Evolutionary conservation across 2,888 invertebrate species (phyloP).

Genomic region (Parnassius apollo): DNA sequence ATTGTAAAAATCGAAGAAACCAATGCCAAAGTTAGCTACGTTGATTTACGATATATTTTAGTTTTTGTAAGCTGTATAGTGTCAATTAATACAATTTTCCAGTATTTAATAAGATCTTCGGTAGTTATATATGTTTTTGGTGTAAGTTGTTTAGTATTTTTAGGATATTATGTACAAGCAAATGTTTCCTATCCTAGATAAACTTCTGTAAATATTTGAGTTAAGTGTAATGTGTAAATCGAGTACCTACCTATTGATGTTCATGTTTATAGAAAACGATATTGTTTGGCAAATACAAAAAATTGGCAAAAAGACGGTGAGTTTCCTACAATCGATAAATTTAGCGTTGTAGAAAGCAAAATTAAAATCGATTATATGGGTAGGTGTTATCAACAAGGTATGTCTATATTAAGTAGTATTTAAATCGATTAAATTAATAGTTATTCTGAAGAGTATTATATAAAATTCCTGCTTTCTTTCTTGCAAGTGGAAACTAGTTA

Average conservation of each 20-base stretch:
- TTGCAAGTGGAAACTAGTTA: constrained; percentile 55
- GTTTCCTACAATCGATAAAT: constrained; percentile 77
- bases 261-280: constrained; percentile 66
- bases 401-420: constrained; percentile 68
- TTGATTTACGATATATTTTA: constrained; percentile 75
- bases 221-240: constrained; percentile 71
- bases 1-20: constrained; percentile 70
- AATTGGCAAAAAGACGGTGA: constrained; percentile 59
- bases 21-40: constrained; percentile 81
- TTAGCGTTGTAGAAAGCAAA: constrained; percentile 72
- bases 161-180: constrained; percentile 72
- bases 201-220: constrained; percentile 67
- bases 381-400: constrained; percentile 71
- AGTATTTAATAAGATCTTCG: constrained; percentile 75
- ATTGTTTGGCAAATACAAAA: constrained; percentile 53
- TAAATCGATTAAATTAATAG: constrained; percentile 61
- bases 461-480: constrained; percentile 48
- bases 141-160: constrained; percentile 71
- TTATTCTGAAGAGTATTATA: constrained; percentile 44
- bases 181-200: constrained; percentile 80
- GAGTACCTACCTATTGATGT: constrained; percentile 78
- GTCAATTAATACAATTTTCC: constrained; percentile 77
- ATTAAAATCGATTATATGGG: constrained; percentile 66
- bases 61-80: constrained; percentile 75
- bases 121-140: constrained; percentile 64